Conservation (phyloP, 2,797 vertebrate genomes). For the Rhodeus uyekii region DNA sequence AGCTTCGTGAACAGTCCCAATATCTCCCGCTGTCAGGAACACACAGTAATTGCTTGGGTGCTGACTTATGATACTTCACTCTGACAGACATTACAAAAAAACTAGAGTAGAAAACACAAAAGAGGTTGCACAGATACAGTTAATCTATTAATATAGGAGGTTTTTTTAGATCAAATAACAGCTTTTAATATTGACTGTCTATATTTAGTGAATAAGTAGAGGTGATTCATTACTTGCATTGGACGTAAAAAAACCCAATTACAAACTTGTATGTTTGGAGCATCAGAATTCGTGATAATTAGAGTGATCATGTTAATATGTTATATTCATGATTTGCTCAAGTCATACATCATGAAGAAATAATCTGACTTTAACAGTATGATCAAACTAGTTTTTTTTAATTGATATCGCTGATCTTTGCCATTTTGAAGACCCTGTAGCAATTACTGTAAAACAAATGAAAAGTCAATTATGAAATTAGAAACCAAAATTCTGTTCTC, state of each 20-base stretch:
- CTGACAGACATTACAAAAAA: neutral
- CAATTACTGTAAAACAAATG: neutral
- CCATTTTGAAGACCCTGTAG: neutral
- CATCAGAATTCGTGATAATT: neutral
- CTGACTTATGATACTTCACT: neutral
- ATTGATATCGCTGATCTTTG: neutral
- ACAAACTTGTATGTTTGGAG: neutral
- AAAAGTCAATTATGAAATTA: neutral
- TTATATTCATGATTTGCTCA: no score
- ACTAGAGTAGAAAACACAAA: neutral
- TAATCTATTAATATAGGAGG: conserved; percentile 52
- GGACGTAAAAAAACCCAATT: neutral
- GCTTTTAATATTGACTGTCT: conserved; percentile 39
- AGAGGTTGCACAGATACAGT: neutral
- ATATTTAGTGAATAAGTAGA: conserved; percentile 25
- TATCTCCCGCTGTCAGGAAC: conserved; percentile 2
- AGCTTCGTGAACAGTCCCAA: conserved; percentile 1
- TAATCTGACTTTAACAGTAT: neutral
- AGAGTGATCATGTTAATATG: neutral
- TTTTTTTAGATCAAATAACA: conserved; percentile 56
- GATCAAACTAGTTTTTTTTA: neutral
- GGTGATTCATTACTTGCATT: neutral
- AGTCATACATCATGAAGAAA: neutral
- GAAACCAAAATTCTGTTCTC: neutral
- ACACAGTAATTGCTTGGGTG: neutral